Conservation (phyloP, 92 coral and sea anemone species). For the Pocillopora grandis region DNA sequence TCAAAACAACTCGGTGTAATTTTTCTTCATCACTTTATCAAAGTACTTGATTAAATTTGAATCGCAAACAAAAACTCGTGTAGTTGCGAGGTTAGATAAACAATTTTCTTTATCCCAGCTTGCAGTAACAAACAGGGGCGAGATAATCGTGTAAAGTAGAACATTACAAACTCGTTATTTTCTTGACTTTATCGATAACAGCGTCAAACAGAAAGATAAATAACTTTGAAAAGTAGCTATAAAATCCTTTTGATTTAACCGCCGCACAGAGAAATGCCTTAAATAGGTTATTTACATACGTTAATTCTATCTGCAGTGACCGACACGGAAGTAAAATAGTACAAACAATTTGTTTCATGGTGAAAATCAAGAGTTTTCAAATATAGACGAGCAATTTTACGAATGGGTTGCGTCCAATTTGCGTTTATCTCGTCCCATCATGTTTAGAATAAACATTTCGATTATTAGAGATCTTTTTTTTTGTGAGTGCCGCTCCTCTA, state of each 20-base stretch:
- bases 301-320: conserved; percentile 5
- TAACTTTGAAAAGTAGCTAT: conserved; percentile 17
- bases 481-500: conserved; percentile 19
- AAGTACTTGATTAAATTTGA: conserved; percentile 27
- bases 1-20: conserved; percentile 12
- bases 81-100: conserved; percentile 25
- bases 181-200: conserved; percentile 18
- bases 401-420: not conserved
- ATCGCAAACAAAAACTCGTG: conserved; percentile 21
- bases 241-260: conserved; percentile 32
- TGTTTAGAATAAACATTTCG: conserved; percentile 20
- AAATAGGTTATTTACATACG: conserved; percentile 20
- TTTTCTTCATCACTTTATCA: not conserved
- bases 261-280: conserved; percentile 21
- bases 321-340: conserved; percentile 20
- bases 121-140: conserved; percentile 12
- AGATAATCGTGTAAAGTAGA: conserved; percentile 15
- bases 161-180: conserved; percentile 27
- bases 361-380: not conserved
- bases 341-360: not conserved
- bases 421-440: not conserved
- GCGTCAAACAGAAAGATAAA: not conserved
- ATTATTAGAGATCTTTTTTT: conserved; percentile 18
- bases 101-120: conserved; percentile 36
- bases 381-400: not conserved